Conservation (phyloP, 1,140 invertebrate genomes). For the Paraescarpia echinospica region DNA sequence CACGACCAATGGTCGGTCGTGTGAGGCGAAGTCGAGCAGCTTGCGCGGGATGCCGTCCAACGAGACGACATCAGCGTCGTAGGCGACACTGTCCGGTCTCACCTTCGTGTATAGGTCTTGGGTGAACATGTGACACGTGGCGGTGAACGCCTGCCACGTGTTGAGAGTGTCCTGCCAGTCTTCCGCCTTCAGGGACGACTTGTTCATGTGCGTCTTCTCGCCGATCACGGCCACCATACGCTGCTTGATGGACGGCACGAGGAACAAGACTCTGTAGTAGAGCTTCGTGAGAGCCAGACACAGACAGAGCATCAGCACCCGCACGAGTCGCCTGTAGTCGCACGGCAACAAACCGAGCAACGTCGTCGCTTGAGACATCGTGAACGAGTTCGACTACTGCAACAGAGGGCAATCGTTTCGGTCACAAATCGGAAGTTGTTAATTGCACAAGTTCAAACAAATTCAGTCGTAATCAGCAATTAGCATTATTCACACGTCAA, state of each 20-base stretch:
- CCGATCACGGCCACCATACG: neutral
- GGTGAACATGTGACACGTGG: neutral
- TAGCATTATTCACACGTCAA: neutral
- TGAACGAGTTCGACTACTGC: neutral
- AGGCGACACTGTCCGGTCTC: slow-evolving; percentile 10
- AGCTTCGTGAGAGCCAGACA: slow-evolving; percentile 12
- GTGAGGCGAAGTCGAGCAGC: slow-evolving; percentile 31
- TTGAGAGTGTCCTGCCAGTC: slow-evolving; percentile 13
- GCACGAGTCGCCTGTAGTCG: neutral
- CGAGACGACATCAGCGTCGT: slow-evolving; percentile 16
- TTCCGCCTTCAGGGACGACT: neutral
- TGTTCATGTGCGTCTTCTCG: slow-evolving; percentile 18
- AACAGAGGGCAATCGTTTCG: neutral
- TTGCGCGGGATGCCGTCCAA: slow-evolving; percentile 18
- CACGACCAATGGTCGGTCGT: slow-evolving; percentile 36
- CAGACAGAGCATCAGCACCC: neutral
- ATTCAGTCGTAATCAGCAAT: neutral
- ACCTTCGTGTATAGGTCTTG: slow-evolving; percentile 18
- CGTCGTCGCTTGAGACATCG: neutral
- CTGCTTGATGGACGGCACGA: slow-evolving; percentile 9
- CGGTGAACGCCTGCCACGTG: neutral
- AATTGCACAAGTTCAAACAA: neutral
- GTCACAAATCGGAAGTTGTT: neutral
- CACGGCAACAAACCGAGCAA: neutral
- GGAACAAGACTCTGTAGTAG: slow-evolving; percentile 1